Evolutionary conservation across 2,888 invertebrate species (phyloP).

Genomic region (Ochlodes sylvanus): DNA sequence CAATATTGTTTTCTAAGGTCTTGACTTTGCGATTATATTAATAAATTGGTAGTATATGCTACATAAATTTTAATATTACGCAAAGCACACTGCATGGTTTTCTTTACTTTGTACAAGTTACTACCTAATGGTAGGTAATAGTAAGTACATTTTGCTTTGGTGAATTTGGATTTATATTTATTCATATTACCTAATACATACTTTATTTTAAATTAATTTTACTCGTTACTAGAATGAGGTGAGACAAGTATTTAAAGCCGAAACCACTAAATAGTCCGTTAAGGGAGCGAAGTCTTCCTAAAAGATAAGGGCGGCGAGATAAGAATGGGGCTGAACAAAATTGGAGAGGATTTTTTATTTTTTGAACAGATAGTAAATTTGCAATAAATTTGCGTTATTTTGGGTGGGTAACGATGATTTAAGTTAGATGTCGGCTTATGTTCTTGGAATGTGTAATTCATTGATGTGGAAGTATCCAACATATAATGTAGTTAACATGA

Average conservation of each 20-base stretch:
- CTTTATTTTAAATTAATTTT: neutral
- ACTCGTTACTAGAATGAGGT: slow-evolving; percentile 1
- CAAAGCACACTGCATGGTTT: too few species aligned
- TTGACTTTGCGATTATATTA: too few species aligned
- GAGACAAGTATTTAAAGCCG: slow-evolving; percentile 12
- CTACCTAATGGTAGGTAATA: too few species aligned
- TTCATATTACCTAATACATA: too few species aligned
- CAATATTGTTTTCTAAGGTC: too few species aligned
- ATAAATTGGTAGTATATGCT: too few species aligned
- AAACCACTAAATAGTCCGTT: slow-evolving; percentile 29
- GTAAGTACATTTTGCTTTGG: too few species aligned
- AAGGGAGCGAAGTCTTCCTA: slow-evolving; percentile 20
- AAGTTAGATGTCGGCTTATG: neutral
- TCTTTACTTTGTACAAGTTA: too few species aligned
- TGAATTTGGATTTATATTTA: neutral
- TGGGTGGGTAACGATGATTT: neutral
- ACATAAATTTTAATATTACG: too few species aligned
- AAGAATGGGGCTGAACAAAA: slow-evolving; percentile 10
- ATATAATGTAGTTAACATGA: too few species aligned
- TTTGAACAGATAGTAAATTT: slow-evolving; percentile 4
- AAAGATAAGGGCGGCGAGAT: slow-evolving; percentile 18
- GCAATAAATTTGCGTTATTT: neutral
- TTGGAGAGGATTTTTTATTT: slow-evolving; percentile 3
- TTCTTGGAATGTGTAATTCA: neutral
- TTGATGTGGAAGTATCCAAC: too few species aligned